These are phyloP conservation scores for Coenonympha glycerion DNA, from an alignment of 2,888 invertebrate species.

Conservation along the genomic window DNA sequence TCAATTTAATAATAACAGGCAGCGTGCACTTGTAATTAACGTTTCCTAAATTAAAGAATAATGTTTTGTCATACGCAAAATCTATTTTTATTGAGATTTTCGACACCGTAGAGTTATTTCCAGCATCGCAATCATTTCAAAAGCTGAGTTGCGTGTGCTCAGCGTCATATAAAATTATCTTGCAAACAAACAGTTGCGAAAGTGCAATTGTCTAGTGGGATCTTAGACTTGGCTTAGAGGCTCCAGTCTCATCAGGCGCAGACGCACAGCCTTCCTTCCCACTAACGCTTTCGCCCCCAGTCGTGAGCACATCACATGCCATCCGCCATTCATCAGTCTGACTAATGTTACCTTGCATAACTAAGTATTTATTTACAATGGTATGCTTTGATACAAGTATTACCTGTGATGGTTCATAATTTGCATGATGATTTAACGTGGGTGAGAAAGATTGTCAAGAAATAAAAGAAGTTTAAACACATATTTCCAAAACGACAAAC, in stretches of 20 bases:
- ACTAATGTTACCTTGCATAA: conserved; percentile 28
- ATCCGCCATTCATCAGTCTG: conserved; percentile 25
- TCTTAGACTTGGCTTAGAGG: conserved; percentile 5
- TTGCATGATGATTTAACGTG: neutral
- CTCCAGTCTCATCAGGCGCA: conserved; percentile 4
- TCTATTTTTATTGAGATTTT: neutral
- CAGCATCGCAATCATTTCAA: conserved; percentile 6
- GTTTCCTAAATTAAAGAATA: neutral
- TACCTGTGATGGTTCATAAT: neutral
- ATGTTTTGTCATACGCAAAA: neutral
- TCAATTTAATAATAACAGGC: too few relatives aligned
- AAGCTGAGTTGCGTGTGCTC: neutral
- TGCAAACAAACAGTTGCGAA: conserved; percentile 14
- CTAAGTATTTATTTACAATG: conserved; percentile 9
- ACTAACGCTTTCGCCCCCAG: conserved; percentile 38
- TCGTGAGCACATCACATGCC: conserved; percentile 30
- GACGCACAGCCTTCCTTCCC: conserved; percentile 21
- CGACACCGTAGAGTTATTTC: neutral
- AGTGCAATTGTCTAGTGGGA: conserved; percentile 14
- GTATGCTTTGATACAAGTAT: too few relatives aligned
- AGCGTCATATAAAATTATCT: conserved; percentile 11
- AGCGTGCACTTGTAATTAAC: too few relatives aligned
- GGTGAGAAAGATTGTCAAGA: too few relatives aligned
- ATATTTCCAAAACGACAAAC: too few relatives aligned
- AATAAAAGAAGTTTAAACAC: too few relatives aligned